Evolutionary conservation across 2,113 vertebrate genomes (phyloP), one percentile per base, ranked within the genome.

Genomic region (Egretta garzetta): DNA sequence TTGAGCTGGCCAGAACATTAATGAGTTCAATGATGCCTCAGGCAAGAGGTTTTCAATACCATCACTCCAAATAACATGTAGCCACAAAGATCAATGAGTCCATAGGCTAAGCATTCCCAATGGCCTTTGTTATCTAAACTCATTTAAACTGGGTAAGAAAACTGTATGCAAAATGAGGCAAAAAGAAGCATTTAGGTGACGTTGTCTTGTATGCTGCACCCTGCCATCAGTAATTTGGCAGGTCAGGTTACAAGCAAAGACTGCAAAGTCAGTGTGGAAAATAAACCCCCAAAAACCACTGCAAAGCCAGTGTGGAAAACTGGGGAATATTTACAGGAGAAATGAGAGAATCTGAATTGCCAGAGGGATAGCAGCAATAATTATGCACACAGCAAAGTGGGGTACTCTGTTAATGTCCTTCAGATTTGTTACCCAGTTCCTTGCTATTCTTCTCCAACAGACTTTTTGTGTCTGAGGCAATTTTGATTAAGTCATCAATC

Each of bases 401-500:
- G 30, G 20, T 68, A 23, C 13, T 74, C 55, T 49, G 14, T 74
- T 68, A 28, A 26, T 0, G 3, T 32, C 66, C 45, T 82, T 62
- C 63, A 58, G 63, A 39, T 47, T 83, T 70, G n/a, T 89, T 87
- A 91, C 26, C 41, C 32, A 70, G 43, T 94, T 94, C 72, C 39
- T 80, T 35, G n/a, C 86, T 93, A 5, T 85, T 94, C 83, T 27
- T 91, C 52, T 45, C 66, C 90, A 27, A 6, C 24, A 59, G 71
- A 62, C 91, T 93, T 95, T 95, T 92, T 96, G 63, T 91, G 62
- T 37, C 19, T 2, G 4, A 89, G 82, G 58, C 71, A 59, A 4
- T 80, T 94, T 75, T 67, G 73, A 95, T 96, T 70, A 96, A 86
- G 39, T 96, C 75, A 77, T 93, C 66, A 47, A n/a, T 86, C 93